A percentile compares a stretch with the other conserved stretches of the same genome.
phyloP scores from a whole-genome alignment of 2,113 vertebrate genomes.

The Burhinus oedicnemus region DNA sequence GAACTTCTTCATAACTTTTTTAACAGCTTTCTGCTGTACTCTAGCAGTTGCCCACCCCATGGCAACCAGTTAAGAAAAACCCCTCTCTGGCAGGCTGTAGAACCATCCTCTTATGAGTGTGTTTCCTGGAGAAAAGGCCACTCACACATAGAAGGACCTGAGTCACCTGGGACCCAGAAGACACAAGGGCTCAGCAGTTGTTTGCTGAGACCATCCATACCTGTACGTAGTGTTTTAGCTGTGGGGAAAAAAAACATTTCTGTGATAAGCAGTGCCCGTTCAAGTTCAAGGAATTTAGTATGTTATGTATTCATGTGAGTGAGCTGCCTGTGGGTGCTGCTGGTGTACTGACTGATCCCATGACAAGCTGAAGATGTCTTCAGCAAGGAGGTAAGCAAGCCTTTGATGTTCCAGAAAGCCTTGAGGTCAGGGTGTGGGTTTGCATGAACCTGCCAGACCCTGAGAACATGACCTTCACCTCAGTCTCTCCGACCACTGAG shows the following conservation, averaged over 20 bases:
- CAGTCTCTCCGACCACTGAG: not conserved
- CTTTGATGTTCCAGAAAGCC: not conserved
- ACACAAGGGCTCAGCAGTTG: not conserved
- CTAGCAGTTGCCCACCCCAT: fast-evolving
- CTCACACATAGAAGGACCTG: not conserved
- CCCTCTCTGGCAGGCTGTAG: not conserved
- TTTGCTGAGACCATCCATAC: not conserved
- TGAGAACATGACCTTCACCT: not conserved
- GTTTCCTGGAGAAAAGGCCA: not conserved
- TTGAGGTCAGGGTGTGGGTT: not conserved
- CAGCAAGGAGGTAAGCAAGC: not conserved
- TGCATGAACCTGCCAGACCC: not conserved
- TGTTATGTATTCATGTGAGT: not conserved
- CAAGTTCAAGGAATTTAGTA: not conserved
- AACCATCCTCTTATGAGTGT: not conserved
- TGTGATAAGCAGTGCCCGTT: fast-evolving
- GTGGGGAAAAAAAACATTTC: not conserved
- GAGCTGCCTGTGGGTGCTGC: not conserved
- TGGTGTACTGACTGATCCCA: not conserved
- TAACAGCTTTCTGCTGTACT: not conserved
- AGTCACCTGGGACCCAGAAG: not conserved
- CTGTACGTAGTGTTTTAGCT: not conserved
- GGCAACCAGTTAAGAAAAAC: not conserved
- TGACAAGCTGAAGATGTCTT: not conserved
- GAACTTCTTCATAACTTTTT: not conserved